Base-by-base conservation (phyloP, 2,888 invertebrate species). In the Pristionchus exspectatus region DNA sequence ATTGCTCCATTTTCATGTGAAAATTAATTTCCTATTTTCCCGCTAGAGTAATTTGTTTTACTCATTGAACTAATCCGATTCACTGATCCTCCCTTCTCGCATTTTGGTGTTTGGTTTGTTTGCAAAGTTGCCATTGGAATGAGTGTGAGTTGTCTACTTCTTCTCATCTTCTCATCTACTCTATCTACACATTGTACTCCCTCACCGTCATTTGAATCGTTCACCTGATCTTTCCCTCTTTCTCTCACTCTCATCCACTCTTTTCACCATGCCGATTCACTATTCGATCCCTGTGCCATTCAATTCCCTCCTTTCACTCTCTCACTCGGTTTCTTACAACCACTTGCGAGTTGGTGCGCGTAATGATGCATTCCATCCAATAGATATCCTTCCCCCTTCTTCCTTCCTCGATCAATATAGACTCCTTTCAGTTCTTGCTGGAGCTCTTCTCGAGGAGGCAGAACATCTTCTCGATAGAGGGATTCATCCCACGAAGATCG, bases 401-500 rank as follows among this genome's bases (percentile, higher is more conserved):
- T 30, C 21, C 21, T 9, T 38, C 24, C 24, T 63, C 33, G 18
- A 81, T 81, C 59, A 56, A 85, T 85, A 38, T 21, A 5, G 27
- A n/a, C n/a, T 50, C 18, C 16, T 95, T 95, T 86, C 95, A 96
- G 97, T 97, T 0, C 94, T 97, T 90, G 97, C 97, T 92, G 98
- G 98, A 85, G 98, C 99, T 3, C 96, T 99, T 3, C 95, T 99
- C 90, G 99, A 99, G 95, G 98, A 99, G 95, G 98, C 99, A 0
- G 97, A 98, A 93, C 96, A 96, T 91, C 96, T 99, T 21, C 95
- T 99, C 9, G 98, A 99, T 96, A 97, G 97, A 94, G 99, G 99
- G 74, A 98, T 99, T 95, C 99, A 99, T 95, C 99, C 99, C 0
- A 98, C 99, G 94, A 97, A 99, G 93, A 98, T 99, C 93, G 98